Evolutionary conservation across 92 coral and sea anemone species (phyloP).

Genomic region (Heteractis magnifica): DNA sequence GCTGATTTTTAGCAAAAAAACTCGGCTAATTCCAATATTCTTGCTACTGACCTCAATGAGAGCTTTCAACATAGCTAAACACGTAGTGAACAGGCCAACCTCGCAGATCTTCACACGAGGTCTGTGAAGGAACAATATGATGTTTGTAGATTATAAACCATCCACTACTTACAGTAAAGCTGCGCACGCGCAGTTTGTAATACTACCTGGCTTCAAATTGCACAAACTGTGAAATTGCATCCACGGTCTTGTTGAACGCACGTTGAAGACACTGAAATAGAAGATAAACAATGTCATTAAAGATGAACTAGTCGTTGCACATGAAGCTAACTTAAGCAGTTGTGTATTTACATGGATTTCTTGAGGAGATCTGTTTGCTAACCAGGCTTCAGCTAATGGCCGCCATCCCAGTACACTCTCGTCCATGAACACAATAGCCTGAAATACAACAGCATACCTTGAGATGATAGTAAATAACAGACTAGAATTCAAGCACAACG

Average conservation of each 20-base stretch:
- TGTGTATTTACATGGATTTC: constrained; percentile 69
- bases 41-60: constrained; percentile 75
- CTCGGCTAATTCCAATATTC: too few relatives aligned
- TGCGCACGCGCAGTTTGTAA: neutral
- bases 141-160: neutral
- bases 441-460: neutral
- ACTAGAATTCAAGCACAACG: neutral
- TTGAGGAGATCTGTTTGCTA: constrained; percentile 72
- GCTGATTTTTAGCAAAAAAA: too few relatives aligned
- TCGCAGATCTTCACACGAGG: constrained; percentile 88
- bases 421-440: constrained; percentile 91
- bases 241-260: constrained; percentile 91
- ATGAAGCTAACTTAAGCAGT: neutral
- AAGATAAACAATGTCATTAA: neutral
- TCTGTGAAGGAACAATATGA: constrained; percentile 21
- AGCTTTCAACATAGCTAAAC: constrained; percentile 85
- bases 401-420: constrained; percentile 94
- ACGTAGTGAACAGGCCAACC: constrained; percentile 90
- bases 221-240: constrained; percentile 89
- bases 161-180: neutral
- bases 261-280: constrained; percentile 76
- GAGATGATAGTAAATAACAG: neutral
- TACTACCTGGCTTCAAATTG: constrained; percentile 83
- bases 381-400: constrained; percentile 96
- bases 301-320: neutral